A percentile compares a stretch with the other conserved stretches of the same genome.
These are phyloP conservation scores for Litoditis marina DNA, from an alignment of 2,888 invertebrate species.

Conservation along the genomic window DNA sequence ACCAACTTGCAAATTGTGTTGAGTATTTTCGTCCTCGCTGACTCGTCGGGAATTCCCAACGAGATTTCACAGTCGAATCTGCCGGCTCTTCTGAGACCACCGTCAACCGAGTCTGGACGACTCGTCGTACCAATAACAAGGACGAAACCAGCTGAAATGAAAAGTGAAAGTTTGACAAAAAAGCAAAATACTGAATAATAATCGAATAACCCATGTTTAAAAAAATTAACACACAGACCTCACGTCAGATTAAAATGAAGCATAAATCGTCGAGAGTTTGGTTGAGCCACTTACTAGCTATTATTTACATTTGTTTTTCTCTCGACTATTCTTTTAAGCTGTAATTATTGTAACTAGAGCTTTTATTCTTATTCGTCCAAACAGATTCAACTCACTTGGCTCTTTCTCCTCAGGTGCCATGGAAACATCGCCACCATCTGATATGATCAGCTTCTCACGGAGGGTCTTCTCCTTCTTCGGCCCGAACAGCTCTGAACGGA, in stretches of 20 bases:
- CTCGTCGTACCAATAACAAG: constrained; percentile 88
- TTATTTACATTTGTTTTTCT: too few relatives aligned
- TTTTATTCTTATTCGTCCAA: too few relatives aligned
- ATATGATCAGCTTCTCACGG: constrained; percentile 35
- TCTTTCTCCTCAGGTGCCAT: constrained; percentile 17
- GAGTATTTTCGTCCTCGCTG: constrained; percentile 68
- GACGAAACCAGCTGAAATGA: constrained; percentile 26
- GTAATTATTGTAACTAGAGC: too few relatives aligned
- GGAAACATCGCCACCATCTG: constrained; percentile 37
- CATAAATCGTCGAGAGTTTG: too few relatives aligned
- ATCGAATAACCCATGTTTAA: neutral
- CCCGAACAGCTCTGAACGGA: constrained; percentile 39
- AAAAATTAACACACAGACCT: too few relatives aligned
- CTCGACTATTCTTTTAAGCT: too few relatives aligned
- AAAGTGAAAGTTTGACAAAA: neutral
- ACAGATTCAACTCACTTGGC: constrained; percentile 3
- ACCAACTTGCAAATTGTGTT: constrained; percentile 49
- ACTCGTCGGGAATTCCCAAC: constrained; percentile 85
- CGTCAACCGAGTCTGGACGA: constrained; percentile 85
- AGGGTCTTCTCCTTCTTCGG: constrained; percentile 36
- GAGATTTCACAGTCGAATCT: constrained; percentile 68
- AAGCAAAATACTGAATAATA: neutral
- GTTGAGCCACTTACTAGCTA: too few relatives aligned
- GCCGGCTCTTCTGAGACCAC: constrained; percentile 72
- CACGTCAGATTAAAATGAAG: too few relatives aligned